Percentiles rank a stretch among this genome's conserved stretches.
These are phyloP conservation scores for Drosophila mojavensis DNA, from an alignment of 1,140 invertebrate genomes.

Conservation along the genomic window DNA sequence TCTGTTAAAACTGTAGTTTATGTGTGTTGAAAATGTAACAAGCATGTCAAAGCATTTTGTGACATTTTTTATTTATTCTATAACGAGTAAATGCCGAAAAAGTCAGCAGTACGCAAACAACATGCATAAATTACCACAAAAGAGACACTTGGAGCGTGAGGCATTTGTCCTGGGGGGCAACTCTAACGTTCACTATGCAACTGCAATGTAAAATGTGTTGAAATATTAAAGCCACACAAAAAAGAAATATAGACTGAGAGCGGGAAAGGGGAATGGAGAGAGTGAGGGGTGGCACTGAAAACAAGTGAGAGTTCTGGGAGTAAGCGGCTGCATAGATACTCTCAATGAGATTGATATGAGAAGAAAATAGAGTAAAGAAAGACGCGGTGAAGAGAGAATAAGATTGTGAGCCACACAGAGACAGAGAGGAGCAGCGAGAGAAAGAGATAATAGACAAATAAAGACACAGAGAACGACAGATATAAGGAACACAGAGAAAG, in stretches of 20 bases:
- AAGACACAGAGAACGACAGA: too few relatives aligned
- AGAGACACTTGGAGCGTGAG: conserved; percentile 53
- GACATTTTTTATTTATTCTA: conserved; percentile 76
- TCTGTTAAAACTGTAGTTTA: not conserved
- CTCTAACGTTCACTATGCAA: conserved; percentile 32
- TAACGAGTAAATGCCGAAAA: conserved; percentile 70
- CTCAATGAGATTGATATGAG: too few relatives aligned
- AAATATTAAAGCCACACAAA: conserved; percentile 69
- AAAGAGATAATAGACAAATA: too few relatives aligned
- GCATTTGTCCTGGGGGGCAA: conserved; percentile 13
- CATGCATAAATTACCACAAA: conserved; percentile 77
- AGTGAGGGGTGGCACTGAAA: not conserved
- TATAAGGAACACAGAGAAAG: too few relatives aligned
- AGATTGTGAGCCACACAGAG: too few relatives aligned
- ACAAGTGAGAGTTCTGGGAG: too few relatives aligned
- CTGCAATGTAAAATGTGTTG: conserved; percentile 75
- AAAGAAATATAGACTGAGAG: not conserved
- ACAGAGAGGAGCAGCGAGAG: too few relatives aligned
- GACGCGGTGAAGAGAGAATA: too few relatives aligned
- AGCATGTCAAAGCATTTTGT: conserved; percentile 73
- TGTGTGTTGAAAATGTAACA: conserved; percentile 46
- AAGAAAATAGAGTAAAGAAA: too few relatives aligned
- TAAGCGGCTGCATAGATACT: too few relatives aligned
- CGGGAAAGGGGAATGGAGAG: not conserved
- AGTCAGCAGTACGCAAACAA: conserved; percentile 73